Evolutionary conservation across 1,140 invertebrate genomes (phyloP).

Genomic region (Drosophila asahinai): DNA sequence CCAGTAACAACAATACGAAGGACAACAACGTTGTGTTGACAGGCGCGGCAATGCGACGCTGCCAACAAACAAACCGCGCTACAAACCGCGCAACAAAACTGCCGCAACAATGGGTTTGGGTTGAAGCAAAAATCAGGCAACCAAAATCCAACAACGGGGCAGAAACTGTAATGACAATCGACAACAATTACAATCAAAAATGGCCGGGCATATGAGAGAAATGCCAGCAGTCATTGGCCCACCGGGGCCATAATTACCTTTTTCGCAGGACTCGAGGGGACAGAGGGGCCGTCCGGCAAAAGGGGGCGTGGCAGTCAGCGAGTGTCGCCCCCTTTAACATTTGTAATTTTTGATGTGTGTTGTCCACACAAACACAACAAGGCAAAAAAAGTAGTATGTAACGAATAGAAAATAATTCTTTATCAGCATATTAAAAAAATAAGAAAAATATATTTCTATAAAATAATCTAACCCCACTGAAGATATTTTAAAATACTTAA

Average conservation of each 20-base stretch:
- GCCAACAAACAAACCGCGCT: slow-evolving; percentile 79
- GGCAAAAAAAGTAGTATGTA: background rate
- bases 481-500: background rate
- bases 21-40: slow-evolving; percentile 72
- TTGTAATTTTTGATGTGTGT: slow-evolving; percentile 71
- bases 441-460: background rate
- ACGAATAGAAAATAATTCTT: slow-evolving; percentile 12
- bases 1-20: slow-evolving; percentile 14
- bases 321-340: slow-evolving; percentile 69
- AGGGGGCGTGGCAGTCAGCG: slow-evolving; percentile 33
- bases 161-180: slow-evolving; percentile 80
- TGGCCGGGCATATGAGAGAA: slow-evolving; percentile 62
- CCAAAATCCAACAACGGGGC: slow-evolving; percentile 64
- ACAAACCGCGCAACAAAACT: slow-evolving; percentile 67
- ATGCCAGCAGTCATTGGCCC: slow-evolving; percentile 49
- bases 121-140: slow-evolving; percentile 61
- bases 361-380: background rate
- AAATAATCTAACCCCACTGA: background rate
- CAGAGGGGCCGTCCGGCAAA: slow-evolving; percentile 1
- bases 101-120: slow-evolving; percentile 64
- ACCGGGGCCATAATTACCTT: slow-evolving; percentile 73
- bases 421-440: no score
- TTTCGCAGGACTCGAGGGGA: slow-evolving; percentile 18
- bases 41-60: slow-evolving; percentile 72
- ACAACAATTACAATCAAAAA: slow-evolving; percentile 84